Evolutionary conservation across 37 sponge, comb jelly and placozoan genomes (phyloP).

Genomic region (Theonella swinhoei): DNA sequence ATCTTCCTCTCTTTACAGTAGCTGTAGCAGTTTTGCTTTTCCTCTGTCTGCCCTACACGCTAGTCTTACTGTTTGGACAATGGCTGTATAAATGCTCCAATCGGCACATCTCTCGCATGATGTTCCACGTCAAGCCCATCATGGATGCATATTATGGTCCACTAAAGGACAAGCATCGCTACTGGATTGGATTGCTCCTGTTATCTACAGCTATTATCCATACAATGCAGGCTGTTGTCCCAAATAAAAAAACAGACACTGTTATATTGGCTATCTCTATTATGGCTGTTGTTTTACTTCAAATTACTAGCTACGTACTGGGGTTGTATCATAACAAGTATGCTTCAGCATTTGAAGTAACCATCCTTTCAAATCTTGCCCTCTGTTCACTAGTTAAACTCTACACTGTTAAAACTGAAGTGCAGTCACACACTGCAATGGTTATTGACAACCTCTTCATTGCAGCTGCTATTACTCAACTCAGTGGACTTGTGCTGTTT

Average conservation of each 20-base stretch:
- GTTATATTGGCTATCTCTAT: not conserved
- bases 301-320: not conserved
- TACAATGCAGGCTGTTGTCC: not conserved
- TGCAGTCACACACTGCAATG: no score
- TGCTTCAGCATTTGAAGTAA: not conserved
- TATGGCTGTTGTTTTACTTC: not conserved
- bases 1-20: constrained; percentile 1
- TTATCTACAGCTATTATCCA: not conserved
- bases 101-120: not conserved
- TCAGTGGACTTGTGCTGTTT: not conserved
- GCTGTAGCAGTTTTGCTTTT: not conserved
- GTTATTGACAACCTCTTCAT: not conserved
- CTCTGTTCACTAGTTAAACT: not conserved
- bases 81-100: not conserved
- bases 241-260: not conserved
- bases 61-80: constrained; percentile 6
- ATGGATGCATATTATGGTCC: not conserved
- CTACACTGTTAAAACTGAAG: not conserved
- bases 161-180: not conserved
- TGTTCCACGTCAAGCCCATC: not conserved
- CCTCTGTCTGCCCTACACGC: constrained; percentile 11
- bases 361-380: not conserved
- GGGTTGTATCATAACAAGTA: not conserved
- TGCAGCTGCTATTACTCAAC: not conserved
- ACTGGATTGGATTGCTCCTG: not conserved